Percentiles rank a stretch among this genome's conserved stretches.
Conservation (phyloP, 2,888 invertebrate species). For the Lycaena phlaeas region DNA sequence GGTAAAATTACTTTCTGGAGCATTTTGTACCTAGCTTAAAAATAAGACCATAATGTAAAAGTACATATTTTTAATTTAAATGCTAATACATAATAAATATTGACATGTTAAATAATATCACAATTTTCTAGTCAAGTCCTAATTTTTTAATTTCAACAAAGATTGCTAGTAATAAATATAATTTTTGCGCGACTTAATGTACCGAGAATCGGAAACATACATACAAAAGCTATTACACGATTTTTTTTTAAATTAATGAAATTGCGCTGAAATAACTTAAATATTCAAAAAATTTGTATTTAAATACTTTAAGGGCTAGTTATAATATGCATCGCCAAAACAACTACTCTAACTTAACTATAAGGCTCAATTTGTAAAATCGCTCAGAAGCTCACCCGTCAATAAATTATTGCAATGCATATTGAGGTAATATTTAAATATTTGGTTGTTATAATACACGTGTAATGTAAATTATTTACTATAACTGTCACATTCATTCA, state of each 20-base stretch:
- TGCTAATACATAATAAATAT: constrained; percentile 5
- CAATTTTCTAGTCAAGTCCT: constrained; percentile 14
- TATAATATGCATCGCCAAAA: constrained; percentile 1
- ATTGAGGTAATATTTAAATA: background rate
- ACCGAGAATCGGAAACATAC: too few species aligned
- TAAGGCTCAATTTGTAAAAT: constrained; percentile 5
- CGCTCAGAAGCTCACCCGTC: background rate
- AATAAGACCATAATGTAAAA: constrained; percentile 10
- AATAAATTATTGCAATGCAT: background rate
- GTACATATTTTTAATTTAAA: constrained; percentile 1
- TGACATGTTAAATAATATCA: constrained; percentile 20
- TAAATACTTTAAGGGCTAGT: background rate
- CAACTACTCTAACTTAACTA: constrained; percentile 1
- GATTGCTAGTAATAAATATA: background rate
- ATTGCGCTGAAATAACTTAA: background rate
- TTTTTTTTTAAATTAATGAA: background rate
- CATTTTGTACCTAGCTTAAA: constrained; percentile 17
- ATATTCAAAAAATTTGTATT: background rate
- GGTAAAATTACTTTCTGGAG: constrained; percentile 11
- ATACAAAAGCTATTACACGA: background rate
- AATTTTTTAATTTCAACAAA: background rate
- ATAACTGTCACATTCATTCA: too few species aligned
- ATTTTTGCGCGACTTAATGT: constrained; percentile 13
- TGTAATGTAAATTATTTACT: too few species aligned
- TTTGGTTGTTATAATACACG: too few species aligned